A percentile compares a stretch with the other conserved stretches of the same genome.
These are phyloP conservation scores for Procambarus virginalis DNA, from an alignment of 1,140 invertebrate genomes.

Conservation along the genomic window DNA sequence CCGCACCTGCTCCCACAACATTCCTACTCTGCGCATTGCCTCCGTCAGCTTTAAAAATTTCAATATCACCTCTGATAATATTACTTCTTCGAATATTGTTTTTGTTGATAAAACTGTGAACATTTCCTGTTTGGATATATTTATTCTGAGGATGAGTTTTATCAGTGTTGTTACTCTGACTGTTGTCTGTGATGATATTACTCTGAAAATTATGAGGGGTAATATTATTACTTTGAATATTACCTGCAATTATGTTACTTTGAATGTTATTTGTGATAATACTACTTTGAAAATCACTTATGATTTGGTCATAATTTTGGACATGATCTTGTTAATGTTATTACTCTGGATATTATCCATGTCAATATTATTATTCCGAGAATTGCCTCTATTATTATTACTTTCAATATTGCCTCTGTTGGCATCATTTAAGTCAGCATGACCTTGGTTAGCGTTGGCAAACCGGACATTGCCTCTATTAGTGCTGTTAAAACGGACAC, in stretches of 20 bases:
- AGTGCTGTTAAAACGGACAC: not conserved
- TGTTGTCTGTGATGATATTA: not conserved
- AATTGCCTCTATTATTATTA: too few relatives aligned
- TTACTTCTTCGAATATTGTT: not conserved
- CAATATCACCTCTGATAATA: not conserved
- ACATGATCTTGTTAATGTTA: too few relatives aligned
- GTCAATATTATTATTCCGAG: too few relatives aligned
- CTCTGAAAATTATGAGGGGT: not conserved
- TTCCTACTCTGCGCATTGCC: not conserved
- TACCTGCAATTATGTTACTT: not conserved
- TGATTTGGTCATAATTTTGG: too few relatives aligned
- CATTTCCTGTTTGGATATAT: not conserved
- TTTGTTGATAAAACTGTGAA: not conserved
- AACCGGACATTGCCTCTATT: not conserved
- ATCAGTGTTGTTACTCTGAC: not conserved
- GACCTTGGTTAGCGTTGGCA: not conserved
- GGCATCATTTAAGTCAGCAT: not conserved
- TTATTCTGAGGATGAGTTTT: not conserved
- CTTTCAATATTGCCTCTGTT: not conserved
- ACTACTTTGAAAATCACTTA: too few relatives aligned
- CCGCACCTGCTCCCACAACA: not conserved
- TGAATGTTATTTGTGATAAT: too few relatives aligned
- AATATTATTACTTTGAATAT: not conserved
- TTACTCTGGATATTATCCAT: too few relatives aligned
- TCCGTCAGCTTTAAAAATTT: not conserved